Percentiles rank a stretch among this genome's conserved stretches.
Conservation (phyloP, 2,888 invertebrate genomes). For the Apotomis capreana region DNA sequence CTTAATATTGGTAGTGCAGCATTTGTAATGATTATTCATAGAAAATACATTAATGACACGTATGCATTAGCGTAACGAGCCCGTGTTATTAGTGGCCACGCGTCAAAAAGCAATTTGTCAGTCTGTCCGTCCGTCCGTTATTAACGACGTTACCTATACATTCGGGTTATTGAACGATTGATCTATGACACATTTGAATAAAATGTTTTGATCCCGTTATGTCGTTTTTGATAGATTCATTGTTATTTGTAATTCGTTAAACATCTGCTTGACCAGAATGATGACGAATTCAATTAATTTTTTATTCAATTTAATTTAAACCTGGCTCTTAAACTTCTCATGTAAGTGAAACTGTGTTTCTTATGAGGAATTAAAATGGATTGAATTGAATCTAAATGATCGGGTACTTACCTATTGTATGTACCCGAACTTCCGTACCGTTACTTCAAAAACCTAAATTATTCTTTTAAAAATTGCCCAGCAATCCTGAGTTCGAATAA, state of each 20-base stretch:
- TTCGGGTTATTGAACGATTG: slow-evolving; percentile 27
- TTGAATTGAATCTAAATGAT: too few species aligned
- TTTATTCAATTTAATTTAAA: too few species aligned
- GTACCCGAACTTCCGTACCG: too few species aligned
- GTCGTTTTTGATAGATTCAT: neutral
- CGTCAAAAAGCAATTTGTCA: slow-evolving; percentile 36
- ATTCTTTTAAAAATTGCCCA: too few species aligned
- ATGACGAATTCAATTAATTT: neutral
- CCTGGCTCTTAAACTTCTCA: too few species aligned
- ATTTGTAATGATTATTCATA: slow-evolving; percentile 15
- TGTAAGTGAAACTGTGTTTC: too few species aligned
- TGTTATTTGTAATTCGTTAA: neutral
- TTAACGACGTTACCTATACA: slow-evolving; percentile 26
- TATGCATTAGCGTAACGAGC: slow-evolving; percentile 32
- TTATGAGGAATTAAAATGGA: too few species aligned
- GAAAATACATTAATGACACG: slow-evolving; percentile 14
- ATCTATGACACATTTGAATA: slow-evolving; percentile 30
- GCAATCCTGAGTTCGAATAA: too few species aligned
- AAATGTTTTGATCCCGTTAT: slow-evolving; percentile 12
- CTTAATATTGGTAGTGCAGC: too few species aligned
- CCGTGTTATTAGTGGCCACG: slow-evolving; percentile 29
- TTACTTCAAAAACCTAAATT: too few species aligned
- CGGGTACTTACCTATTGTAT: too few species aligned
- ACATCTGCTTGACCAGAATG: slow-evolving; percentile 1
- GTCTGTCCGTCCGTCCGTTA: slow-evolving; percentile 27